A percentile compares a stretch with the other conserved stretches of the same genome.
Evolutionary conservation across 2,113 vertebrate genomes (phyloP).

Genomic region (Odocoileus virginianus): DNA sequence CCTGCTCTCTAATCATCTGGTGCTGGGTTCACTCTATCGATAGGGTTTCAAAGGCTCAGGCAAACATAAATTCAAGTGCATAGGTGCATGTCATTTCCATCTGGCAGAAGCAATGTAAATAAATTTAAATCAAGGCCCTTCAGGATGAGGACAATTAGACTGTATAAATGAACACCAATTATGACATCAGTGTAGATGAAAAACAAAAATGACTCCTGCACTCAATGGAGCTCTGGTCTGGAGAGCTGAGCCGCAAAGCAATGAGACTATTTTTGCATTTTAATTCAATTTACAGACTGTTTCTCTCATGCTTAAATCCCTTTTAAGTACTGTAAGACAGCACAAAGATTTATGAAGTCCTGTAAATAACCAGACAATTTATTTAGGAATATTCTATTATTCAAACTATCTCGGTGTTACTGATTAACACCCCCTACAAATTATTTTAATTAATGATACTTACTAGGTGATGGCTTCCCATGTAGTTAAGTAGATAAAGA

Average conservation of each 20-base stretch:
- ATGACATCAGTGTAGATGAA: neutral
- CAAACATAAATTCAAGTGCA: neutral
- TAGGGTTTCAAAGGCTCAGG: neutral
- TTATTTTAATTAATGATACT: conserved; percentile 37
- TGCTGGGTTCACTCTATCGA: too few species aligned
- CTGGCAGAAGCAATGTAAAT: neutral
- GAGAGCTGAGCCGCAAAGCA: neutral
- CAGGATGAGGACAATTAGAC: neutral
- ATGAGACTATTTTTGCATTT: neutral
- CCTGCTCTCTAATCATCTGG: neutral
- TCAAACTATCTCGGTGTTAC: conserved; percentile 2
- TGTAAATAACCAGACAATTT: conserved; percentile 20
- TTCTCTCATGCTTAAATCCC: neutral
- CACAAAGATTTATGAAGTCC: conserved; percentile 19
- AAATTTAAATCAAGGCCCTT: neutral
- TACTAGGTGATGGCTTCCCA: neutral
- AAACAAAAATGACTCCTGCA: neutral
- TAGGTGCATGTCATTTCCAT: neutral
- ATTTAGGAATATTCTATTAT: conserved; percentile 17
- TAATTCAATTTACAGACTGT: neutral
- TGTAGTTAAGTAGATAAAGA: neutral
- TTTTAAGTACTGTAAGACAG: conserved; percentile 17
- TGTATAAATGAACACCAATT: neutral
- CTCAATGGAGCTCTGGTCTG: neutral
- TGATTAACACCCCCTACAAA: neutral